Evolutionary conservation across 1,140 invertebrate species (phyloP).

Genomic region (Hylyphantes graminicola): DNA sequence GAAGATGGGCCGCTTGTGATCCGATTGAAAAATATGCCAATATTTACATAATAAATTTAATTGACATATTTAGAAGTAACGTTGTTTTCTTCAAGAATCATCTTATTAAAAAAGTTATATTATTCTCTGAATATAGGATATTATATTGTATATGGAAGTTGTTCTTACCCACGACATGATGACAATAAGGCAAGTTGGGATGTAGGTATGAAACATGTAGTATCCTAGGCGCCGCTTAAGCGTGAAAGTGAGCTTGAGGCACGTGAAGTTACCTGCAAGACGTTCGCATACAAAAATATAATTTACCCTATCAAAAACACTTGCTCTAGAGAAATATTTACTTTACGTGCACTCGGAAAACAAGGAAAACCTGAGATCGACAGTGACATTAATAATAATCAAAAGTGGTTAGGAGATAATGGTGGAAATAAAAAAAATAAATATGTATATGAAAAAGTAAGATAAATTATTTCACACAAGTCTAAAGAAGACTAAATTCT

Average conservation of each 20-base stretch:
- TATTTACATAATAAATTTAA: too few species aligned
- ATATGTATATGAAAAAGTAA: too few species aligned
- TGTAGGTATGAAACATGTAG: constrained; percentile 66
- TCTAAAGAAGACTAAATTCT: too few species aligned
- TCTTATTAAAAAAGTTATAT: neutral
- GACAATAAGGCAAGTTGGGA: constrained; percentile 66
- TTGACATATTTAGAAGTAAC: too few species aligned
- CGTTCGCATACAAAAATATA: neutral
- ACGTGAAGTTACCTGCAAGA: constrained; percentile 62
- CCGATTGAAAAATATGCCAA: too few species aligned
- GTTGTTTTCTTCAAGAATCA: too few species aligned
- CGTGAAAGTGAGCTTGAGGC: constrained; percentile 84
- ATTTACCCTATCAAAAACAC: neutral
- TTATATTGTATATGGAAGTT: too few species aligned
- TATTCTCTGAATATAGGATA: constrained; percentile 76
- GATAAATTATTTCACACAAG: too few species aligned
- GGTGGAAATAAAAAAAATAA: too few species aligned
- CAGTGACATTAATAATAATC: too few species aligned
- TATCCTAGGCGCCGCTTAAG: constrained; percentile 80
- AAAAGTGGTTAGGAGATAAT: too few species aligned
- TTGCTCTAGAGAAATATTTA: neutral
- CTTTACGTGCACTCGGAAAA: neutral
- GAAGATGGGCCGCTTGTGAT: too few species aligned
- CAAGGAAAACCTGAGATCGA: neutral
- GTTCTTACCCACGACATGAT: constrained; percentile 65